A percentile compares a stretch with the other conserved stretches of the same genome.
phyloP scores from a whole-genome alignment of 2,888 invertebrate genomes.

The Cephus runcator region DNA sequence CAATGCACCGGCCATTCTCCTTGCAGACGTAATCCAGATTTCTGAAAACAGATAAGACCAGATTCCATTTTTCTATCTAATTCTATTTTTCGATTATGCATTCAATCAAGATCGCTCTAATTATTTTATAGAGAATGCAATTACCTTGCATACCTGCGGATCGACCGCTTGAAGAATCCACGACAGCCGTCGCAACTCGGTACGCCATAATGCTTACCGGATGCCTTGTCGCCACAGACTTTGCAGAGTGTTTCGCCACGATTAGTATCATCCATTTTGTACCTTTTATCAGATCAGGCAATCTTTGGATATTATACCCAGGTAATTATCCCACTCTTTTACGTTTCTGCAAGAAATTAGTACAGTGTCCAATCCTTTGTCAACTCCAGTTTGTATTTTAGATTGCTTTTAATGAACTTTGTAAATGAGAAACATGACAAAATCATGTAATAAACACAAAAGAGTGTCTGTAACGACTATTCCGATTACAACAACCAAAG shows the following conservation, averaged over 20 bases:
- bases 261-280: slow-evolving; percentile 61
- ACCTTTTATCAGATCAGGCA: neutral
- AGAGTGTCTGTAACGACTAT: neutral
- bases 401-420: neutral
- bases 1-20: slow-evolving; percentile 86
- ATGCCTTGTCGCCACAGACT: slow-evolving; percentile 89
- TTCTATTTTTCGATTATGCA: neutral
- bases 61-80: neutral
- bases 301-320: neutral
- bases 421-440: neutral
- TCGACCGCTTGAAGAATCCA: slow-evolving; percentile 94
- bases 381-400: neutral
- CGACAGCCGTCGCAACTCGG: slow-evolving; percentile 90
- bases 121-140: slow-evolving; percentile 20
- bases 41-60: slow-evolving; percentile 65
- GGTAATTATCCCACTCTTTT: neutral
- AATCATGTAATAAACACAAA: neutral
- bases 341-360: neutral
- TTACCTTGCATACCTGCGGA: slow-evolving; percentile 76
- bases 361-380: neutral
- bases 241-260: slow-evolving; percentile 75
- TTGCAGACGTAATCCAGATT: slow-evolving; percentile 93
- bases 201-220: slow-evolving; percentile 91
- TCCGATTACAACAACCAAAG: neutral
- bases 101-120: neutral